Evolutionary conservation across 1,140 invertebrate genomes (phyloP), one percentile per base, ranked within the genome.

Genomic region (Papilio aristodemus): DNA sequence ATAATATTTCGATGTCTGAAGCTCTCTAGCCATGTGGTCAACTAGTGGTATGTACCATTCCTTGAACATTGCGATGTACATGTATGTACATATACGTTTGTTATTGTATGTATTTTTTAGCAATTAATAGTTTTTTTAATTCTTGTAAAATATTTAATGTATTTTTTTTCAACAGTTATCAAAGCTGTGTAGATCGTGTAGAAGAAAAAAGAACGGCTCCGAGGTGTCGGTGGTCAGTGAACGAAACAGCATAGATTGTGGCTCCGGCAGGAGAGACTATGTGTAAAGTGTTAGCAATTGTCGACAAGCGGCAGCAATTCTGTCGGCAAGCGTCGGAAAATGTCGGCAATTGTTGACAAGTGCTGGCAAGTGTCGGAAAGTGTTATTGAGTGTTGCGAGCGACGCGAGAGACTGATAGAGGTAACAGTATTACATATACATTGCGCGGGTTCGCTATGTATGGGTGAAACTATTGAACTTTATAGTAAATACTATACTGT

Each of bases 191-290:
- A 73, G 69, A 57, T 54, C 67, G 10, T 91, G 88, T 68, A 77
- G 79, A 79, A 82, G 86, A 68, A 89, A 83, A 86, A 85, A 69
- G 41, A 74, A 87, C 74, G 84, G 84, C 9, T 89, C 87, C 25
- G 87, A 91, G 75, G 79, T 86, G 32, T 88, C 83, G 11, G 87
- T 88, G 3, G 88, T 89, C 70, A 90, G 86, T 86, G 87, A 89
- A 77, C 81, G 84, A 54, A 88, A 86, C 66, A 88, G 82, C 71
- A 84, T 87, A 62, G 80, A 83, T 50, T 75, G 75, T 41, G 78
- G 84, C 4, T 66, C 77, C 37, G 86, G 87, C 7, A 72, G 84
- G 37, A 81, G 88, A 67, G 88, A 88, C 78, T 89, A 83, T 72
- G 88, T 90, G 67, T 90, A 89, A 79, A 81, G 75, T 59, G 32